phyloP scores from a whole-genome alignment of 35 echinoderm and acorn worm genomes.

The Lytechinus variegatus region DNA sequence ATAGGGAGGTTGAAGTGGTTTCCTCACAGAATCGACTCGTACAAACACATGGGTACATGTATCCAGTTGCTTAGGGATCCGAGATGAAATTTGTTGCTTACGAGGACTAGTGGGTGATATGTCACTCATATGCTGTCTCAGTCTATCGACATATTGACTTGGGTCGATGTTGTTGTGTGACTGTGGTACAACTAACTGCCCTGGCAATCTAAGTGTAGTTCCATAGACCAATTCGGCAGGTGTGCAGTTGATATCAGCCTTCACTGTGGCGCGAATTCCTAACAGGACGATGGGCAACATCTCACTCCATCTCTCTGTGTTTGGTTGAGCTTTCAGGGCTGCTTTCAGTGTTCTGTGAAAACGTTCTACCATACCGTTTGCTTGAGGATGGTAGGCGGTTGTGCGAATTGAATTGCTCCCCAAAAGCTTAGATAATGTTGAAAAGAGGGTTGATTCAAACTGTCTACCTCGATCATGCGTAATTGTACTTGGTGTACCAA shows the following conservation, averaged over 20 bases:
- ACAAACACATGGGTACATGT: background rate
- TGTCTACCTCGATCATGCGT: background rate
- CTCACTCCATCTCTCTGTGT: slow-evolving; percentile 48
- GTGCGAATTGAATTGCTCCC: background rate
- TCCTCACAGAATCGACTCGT: slow-evolving; percentile 22
- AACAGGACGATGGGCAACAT: slow-evolving; percentile 53
- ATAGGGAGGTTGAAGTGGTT: slow-evolving; percentile 51
- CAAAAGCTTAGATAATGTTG: background rate
- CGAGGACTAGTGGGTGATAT: background rate
- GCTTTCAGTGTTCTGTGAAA: slow-evolving; percentile 66
- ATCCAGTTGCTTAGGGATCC: background rate
- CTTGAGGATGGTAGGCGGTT: background rate
- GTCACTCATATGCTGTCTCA: slow-evolving; percentile 25
- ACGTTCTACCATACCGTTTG: slow-evolving; percentile 58
- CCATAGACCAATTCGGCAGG: slow-evolving; percentile 67
- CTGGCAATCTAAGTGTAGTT: slow-evolving; percentile 63
- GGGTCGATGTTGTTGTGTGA: background rate
- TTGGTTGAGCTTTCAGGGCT: slow-evolving; percentile 57
- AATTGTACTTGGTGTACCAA: slow-evolving; percentile 36
- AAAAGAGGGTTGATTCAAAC: background rate
- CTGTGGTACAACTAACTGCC: slow-evolving; percentile 37
- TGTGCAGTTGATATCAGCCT: slow-evolving; percentile 50
- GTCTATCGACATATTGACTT: background rate
- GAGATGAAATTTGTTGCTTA: background rate
- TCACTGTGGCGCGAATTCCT: slow-evolving; percentile 54